Conservation (phyloP, 2,888 invertebrate genomes). For the Cosmia pyralina region DNA sequence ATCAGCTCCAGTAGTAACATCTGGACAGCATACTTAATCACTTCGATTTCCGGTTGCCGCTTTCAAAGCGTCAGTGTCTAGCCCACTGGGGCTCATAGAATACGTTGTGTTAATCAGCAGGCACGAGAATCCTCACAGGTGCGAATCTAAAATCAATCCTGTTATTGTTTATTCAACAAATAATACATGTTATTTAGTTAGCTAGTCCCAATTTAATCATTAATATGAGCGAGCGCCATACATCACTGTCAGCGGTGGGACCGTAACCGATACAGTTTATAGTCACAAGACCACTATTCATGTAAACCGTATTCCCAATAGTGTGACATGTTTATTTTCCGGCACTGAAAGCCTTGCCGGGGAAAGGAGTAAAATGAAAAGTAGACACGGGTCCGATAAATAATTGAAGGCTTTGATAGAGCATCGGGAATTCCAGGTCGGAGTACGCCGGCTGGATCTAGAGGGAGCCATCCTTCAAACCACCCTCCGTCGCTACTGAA, state of each 20-base stretch:
- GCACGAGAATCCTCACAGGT: slow-evolving; percentile 31
- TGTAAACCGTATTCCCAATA: slow-evolving; percentile 83
- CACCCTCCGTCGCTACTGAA: slow-evolving; percentile 88
- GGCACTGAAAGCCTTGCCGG: slow-evolving; percentile 81
- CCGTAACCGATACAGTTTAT: slow-evolving; percentile 77
- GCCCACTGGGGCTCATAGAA: slow-evolving; percentile 28
- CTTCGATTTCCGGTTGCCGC: slow-evolving; percentile 1
- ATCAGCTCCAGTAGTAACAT: not conserved
- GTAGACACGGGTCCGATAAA: slow-evolving; percentile 90
- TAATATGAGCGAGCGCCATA: slow-evolving; percentile 74
- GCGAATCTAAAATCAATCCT: slow-evolving; percentile 43
- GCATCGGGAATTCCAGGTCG: slow-evolving; percentile 87
- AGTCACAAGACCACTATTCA: slow-evolving; percentile 78
- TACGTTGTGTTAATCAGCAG: slow-evolving; percentile 12
- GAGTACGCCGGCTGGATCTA: slow-evolving; percentile 79
- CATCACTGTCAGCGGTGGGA: slow-evolving; percentile 75
- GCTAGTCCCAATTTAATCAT: slow-evolving; percentile 68
- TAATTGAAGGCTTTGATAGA: slow-evolving; percentile 90
- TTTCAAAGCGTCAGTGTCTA: slow-evolving; percentile 5
- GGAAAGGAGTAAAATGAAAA: slow-evolving; percentile 89
- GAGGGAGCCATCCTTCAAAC: slow-evolving; percentile 88
- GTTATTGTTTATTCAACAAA: slow-evolving; percentile 56
- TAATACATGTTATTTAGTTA: slow-evolving; percentile 20
- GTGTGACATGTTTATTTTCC: slow-evolving; percentile 85
- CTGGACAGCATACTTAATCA: slow-evolving; percentile 15